Evolutionary conservation across 2,888 invertebrate genomes (phyloP), one percentile per base, ranked within the genome.

Genomic region (Toxonevra muliebris): DNA sequence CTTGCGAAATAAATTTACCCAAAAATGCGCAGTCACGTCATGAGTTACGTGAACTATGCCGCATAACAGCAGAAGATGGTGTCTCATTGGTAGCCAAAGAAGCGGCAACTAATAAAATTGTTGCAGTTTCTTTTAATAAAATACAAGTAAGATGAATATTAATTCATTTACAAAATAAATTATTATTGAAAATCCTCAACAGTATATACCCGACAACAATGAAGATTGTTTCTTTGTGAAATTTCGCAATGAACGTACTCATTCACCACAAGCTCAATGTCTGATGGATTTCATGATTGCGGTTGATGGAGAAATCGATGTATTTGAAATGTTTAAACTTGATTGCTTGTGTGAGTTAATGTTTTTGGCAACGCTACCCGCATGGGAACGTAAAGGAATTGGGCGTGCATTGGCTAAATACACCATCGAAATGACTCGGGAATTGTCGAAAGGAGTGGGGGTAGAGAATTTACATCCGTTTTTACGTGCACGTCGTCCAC

Each of bases 281-380:
- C 82, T 92, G 1, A 87, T 91, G 72, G 82, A 89, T 69, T 91
- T 89, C 77, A 92, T 92, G 91, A 87, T 89, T 20, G 82, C 87
- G 55, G 86, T 90, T 7, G 92, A 92, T 71, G 82, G 81, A 0
- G 84, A 84, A 69, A 86, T 88, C 52, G 88, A 92, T 78, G 84
- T 92, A 1, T 91, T 91, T 79, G 85, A 88, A 64, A 86, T 88
- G 81, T 90, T 87, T 74, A 85, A 88, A 19, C 87, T 88, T 0
- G 87, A 90, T 66, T 90, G 90, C 77, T 85, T 90, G 3, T 77
- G 91, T 53, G 92, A 92, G 82, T 80, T 92, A 15, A 91, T 90
- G 90, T 92, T 92, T 72, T 75, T 92, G 30, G 89, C 86, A 0
- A 90, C 90, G 0, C 75, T 87, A 4, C 86, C 87, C 0, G 84